Base-by-base conservation (phyloP, 2,113 vertebrate genomes). In the Dromaius novaehollandiae region DNA sequence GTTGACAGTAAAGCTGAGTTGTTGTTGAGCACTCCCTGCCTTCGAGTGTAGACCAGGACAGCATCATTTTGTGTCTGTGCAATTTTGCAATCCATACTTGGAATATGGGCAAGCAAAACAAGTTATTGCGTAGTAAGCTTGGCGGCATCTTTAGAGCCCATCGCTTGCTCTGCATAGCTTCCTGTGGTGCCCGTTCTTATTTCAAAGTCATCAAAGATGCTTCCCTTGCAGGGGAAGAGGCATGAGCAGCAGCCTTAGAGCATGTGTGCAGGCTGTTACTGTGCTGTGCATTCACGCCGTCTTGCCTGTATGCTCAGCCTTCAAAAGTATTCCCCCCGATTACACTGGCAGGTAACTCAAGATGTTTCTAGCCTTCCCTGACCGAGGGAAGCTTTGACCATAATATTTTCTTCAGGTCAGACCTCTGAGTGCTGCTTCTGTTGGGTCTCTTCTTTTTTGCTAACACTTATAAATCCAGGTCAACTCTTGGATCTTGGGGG, bases 151-250 rank as follows among this genome's bases (percentile, higher is more conserved):
- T 77, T 28, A 34, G 70, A 89, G 55, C 38, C 44, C 44, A 2
- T 55, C 1, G 0, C n/a, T 73, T 0, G 3, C 50, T 44, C 50
- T 32, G 0, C 7, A 0, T 25, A 42, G 36, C 48, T 82, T 74
- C 60, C 66, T 26, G 55, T 53, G 50, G 66, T 30, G 55, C 25
- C 16, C 0, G 0, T 60, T 70, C 55, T 38, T 55, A 8, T 55
- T 78, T 79, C 38, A 16, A 53, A 63, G 65, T 58, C 36, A 42
- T 48, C 8, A 0, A n/a, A n/a, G 84, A 26, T 9, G 4, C 66
- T 64, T 86, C 25, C 30, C 42, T 70, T 78, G 71, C 36, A 42
- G 65, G 28, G 25, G 51, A 24, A 15, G 70, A 66, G 64, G 4
- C 12, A 11, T 6, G 88, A 88, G 26, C 46, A 74, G 70, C 75